A percentile compares a stretch with the other conserved stretches of the same genome.
phyloP scores from a whole-genome alignment of 2,797 vertebrate genomes.

The Tangara arthus region DNA sequence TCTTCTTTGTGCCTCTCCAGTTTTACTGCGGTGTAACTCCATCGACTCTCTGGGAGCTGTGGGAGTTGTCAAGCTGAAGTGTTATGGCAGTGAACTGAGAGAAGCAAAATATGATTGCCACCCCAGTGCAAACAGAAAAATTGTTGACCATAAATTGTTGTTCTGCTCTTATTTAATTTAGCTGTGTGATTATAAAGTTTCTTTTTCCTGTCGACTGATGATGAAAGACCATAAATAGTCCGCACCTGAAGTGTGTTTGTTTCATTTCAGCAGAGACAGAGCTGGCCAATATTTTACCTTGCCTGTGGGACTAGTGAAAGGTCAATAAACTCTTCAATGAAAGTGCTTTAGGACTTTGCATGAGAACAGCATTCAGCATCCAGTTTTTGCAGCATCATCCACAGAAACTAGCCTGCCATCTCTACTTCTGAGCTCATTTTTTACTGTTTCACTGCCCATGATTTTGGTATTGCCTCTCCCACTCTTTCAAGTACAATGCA shows the following conservation, averaged over 20 bases:
- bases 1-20: neutral
- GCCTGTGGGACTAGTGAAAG: neutral
- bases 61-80: neutral
- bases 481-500: neutral
- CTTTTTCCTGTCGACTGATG: neutral
- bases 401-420: neutral
- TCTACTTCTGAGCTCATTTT: neutral
- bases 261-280: constrained; percentile 13
- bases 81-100: neutral
- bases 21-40: neutral
- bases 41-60: neutral
- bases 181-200: neutral
- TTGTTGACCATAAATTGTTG: neutral
- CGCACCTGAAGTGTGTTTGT: neutral
- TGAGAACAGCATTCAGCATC: neutral
- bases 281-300: constrained; percentile 15
- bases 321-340: neutral
- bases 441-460: neutral
- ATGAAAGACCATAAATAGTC: constrained; percentile 18
- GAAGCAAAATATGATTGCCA: neutral
- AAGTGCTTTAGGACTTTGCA: constrained; percentile 12
- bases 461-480: neutral
- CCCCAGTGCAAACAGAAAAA: neutral
- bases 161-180: constrained; percentile 44
- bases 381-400: neutral